Conservation (phyloP, 1,140 invertebrate species). For the Aphis craccivora region DNA sequence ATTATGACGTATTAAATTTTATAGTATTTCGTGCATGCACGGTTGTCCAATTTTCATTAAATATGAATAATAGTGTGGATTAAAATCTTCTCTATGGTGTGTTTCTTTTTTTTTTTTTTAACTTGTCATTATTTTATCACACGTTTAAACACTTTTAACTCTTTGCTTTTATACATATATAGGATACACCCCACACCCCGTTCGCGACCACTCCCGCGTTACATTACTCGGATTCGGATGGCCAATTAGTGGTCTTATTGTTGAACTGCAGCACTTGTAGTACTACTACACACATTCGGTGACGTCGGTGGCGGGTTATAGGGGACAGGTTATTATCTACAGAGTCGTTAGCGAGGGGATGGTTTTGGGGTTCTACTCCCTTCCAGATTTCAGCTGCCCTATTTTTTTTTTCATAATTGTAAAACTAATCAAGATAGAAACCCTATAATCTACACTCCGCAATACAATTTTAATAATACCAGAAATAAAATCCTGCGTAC, state of each 20-base stretch:
- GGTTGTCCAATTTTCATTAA: not conserved
- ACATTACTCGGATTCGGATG: not conserved
- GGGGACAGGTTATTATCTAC: not conserved
- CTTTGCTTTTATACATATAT: not conserved
- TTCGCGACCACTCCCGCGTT: not conserved
- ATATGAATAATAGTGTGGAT: not conserved
- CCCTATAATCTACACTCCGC: not conserved
- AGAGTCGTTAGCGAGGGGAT: not conserved
- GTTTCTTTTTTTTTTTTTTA: too few relatives aligned
- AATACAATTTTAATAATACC: not conserved
- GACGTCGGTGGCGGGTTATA: not conserved
- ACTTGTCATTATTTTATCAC: not conserved
- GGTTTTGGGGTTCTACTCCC: not conserved
- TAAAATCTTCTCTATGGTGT: not conserved
- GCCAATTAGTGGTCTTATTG: conserved; percentile 13
- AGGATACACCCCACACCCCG: too few relatives aligned
- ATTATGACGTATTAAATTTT: too few relatives aligned
- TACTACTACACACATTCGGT: not conserved
- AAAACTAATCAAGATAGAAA: not conserved
- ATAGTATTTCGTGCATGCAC: not conserved
- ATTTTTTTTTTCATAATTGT: conserved; percentile 5
- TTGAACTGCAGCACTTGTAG: not conserved
- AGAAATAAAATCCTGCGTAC: not conserved
- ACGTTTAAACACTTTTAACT: not conserved
- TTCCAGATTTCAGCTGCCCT: not conserved